These are phyloP conservation scores for Argyrosomus regius DNA, from an alignment of 2,797 vertebrate species.

Conservation along the genomic window DNA sequence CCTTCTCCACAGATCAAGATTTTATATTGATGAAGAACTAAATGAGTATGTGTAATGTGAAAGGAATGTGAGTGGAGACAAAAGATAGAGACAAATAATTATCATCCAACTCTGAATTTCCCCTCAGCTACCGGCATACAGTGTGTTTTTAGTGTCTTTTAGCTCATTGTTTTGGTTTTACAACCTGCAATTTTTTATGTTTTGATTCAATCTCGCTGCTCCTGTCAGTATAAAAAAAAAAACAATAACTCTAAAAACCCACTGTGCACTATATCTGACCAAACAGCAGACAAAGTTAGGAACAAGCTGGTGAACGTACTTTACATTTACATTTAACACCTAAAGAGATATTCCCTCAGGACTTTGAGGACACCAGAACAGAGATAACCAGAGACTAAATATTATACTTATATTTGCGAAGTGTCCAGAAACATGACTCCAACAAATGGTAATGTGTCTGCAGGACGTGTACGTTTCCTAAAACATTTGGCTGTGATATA, in stretches of 20 bases:
- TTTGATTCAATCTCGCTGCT: not conserved
- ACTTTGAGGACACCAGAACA: not conserved
- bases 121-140: not conserved
- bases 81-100: no score
- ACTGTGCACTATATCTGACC: not conserved
- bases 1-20: no score
- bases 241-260: not conserved
- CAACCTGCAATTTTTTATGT: not conserved
- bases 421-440: not conserved
- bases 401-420: not conserved
- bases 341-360: not conserved
- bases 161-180: not conserved
- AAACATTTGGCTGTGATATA: not conserved
- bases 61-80: no score
- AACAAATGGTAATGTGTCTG: not conserved
- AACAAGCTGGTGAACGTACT: not conserved
- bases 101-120: not conserved
- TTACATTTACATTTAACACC: not conserved
- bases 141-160: not conserved
- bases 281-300: not conserved
- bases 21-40: no score
- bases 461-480: no score
- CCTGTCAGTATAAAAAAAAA: not conserved
- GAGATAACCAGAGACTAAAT: not conserved
- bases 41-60: no score